These are phyloP conservation scores for Zaprionus ornatus DNA, from an alignment of 1,140 invertebrate species.

Conservation along the genomic window DNA sequence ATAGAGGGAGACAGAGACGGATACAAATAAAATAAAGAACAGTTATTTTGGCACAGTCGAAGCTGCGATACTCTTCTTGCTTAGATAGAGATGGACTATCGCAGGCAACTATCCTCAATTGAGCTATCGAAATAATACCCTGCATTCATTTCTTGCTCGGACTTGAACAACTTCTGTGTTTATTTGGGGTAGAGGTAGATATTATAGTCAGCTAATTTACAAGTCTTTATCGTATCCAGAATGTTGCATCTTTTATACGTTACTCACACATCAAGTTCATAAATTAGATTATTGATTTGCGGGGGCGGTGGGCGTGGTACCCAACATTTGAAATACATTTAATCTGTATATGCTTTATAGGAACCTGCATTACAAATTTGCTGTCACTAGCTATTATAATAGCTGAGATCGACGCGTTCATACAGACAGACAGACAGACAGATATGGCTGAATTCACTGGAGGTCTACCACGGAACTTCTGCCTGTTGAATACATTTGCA, in stretches of 20 bases:
- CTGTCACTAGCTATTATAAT: not conserved
- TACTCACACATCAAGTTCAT: too few species aligned
- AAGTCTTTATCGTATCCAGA: too few species aligned
- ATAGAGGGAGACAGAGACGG: not conserved
- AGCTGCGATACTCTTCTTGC: not conserved
- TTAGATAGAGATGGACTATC: not conserved
- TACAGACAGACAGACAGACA: not conserved
- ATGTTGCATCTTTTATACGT: too few species aligned
- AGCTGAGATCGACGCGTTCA: too few species aligned
- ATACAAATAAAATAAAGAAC: slow-evolving; percentile 1
- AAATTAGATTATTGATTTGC: not conserved
- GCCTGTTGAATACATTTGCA: not conserved
- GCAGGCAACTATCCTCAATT: not conserved
- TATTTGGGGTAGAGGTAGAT: too few species aligned
- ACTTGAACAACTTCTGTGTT: too few species aligned
- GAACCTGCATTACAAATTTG: not conserved
- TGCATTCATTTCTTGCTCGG: too few species aligned
- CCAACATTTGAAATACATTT: not conserved
- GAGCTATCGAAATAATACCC: not conserved
- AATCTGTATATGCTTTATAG: not conserved
- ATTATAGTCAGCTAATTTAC: not conserved
- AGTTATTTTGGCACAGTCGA: not conserved
- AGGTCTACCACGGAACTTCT: not conserved
- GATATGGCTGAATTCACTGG: not conserved
- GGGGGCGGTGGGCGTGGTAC: not conserved